Percentiles rank a stretch among this genome's conserved stretches.
Conservation (phyloP, 2,888 invertebrate genomes). For the Bruchidius siliquastri region DNA sequence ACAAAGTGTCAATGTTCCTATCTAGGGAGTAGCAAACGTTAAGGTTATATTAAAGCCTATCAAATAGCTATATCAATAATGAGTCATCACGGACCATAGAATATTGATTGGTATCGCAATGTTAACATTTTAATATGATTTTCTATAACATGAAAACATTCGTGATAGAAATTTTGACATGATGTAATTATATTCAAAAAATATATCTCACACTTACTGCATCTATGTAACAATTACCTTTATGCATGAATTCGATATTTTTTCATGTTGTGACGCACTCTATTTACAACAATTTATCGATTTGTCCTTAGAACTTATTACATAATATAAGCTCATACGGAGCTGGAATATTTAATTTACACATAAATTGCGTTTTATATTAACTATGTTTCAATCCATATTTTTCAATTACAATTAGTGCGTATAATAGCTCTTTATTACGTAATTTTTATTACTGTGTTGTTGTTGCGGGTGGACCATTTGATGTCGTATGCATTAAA, state of each 20-base stretch:
- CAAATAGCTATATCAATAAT: too few relatives aligned
- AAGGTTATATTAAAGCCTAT: too few relatives aligned
- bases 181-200: too few relatives aligned
- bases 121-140: too few relatives aligned
- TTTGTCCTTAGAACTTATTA: constrained; percentile 25
- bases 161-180: too few relatives aligned
- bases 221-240: neutral
- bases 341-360: constrained; percentile 15
- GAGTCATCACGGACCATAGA: too few relatives aligned
- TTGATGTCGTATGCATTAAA: too few relatives aligned
- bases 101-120: too few relatives aligned
- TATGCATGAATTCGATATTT: neutral
- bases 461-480: neutral
- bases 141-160: too few relatives aligned
- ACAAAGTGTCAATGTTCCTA: too few relatives aligned
- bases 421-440: neutral
- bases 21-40: too few relatives aligned
- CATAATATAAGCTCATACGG: constrained; percentile 8
- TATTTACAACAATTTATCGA: constrained; percentile 24
- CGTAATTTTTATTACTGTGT: neutral
- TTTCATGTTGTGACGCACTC: constrained; percentile 19
- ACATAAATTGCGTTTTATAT: constrained; percentile 16
- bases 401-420: constrained; percentile 1
- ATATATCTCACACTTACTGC: neutral
- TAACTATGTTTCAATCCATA: constrained; percentile 14